Evolutionary conservation across 2,888 invertebrate species (phyloP), one percentile per base, ranked within the genome.

Genomic region (Gymnosoma rotundatum): DNA sequence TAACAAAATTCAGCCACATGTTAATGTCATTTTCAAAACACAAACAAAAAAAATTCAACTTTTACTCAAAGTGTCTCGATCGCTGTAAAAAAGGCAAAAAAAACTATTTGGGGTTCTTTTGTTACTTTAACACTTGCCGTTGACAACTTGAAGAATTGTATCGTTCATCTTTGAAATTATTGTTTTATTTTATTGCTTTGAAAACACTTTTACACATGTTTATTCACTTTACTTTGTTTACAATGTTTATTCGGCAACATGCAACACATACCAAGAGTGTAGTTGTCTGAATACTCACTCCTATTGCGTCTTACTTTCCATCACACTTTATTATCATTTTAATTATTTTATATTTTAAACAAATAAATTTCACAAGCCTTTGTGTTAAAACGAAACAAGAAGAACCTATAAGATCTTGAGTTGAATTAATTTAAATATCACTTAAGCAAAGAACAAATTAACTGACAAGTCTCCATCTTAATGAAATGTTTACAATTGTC

Each of bases 351-450:
- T 69, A 0, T 48, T 18, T 54, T 78, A 60, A 18, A 42, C 42
- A 42, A 42, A 42, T 42, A 42, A 42, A 42, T 42, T 42, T 42
- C 42, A 12, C 42, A 42, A 42, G 42, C 42, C 12, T 42, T 12
- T 42, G 1, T 38, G 42, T 0, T 12, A 12, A 42, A 12, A 7
- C 0, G 12, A 12, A 42, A 56, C 12, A 20, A 73, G 20, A 66
- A 20, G 6, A 63, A 42, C 10, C 42, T 9, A 25, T 36, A 69
- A 69, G 58, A 83, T 70, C 79, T 79, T 61, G 66, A 66, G 50
- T 78, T 32, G 21, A 63, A 73, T 80, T 84, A 78, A 81, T 81
- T 84, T 84, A 81, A 64, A 81, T 73, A 84, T 64, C 73, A 64
- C 81, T 81, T 79, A 3, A 67, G 7, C 20, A 38, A 38, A 52